A percentile compares a stretch with the other conserved stretches of the same genome.
Evolutionary conservation across 2,797 vertebrate genomes (phyloP).

Genomic region (Halcyon badia): DNA sequence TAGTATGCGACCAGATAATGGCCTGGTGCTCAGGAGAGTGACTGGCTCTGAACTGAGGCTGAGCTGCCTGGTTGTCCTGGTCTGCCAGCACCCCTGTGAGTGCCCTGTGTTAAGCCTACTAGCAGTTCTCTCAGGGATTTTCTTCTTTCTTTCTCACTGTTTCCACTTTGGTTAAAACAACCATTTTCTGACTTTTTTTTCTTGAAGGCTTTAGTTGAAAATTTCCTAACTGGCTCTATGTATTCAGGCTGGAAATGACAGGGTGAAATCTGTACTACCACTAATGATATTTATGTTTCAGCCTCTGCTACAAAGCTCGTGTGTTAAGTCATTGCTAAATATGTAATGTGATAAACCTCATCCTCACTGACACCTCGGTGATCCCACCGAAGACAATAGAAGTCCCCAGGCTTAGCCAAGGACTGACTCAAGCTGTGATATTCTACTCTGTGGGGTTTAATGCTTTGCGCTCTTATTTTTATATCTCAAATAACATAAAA

Average conservation of each 20-base stretch:
- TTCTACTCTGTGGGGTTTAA: background rate
- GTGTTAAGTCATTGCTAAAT: background rate
- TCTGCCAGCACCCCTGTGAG: rapidly evolving
- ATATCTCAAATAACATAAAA: slow-evolving; percentile 36
- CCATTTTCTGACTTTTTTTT: background rate
- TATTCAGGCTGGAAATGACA: background rate
- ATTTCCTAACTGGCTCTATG: background rate
- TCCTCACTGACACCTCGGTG: background rate
- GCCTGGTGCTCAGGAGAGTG: background rate
- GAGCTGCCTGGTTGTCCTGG: background rate
- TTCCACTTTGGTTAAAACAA: background rate
- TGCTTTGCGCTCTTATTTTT: slow-evolving; percentile 1
- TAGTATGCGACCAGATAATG: rapidly evolving
- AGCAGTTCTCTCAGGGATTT: background rate
- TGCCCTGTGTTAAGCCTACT: background rate
- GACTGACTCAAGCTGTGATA: slow-evolving; percentile 3
- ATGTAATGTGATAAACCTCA: background rate
- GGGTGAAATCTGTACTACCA: background rate
- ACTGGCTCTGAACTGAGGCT: background rate
- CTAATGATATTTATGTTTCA: background rate
- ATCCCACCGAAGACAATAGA: background rate
- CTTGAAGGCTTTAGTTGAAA: background rate
- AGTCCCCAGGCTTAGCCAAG: background rate
- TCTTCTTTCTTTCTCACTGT: background rate
- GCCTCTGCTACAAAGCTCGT: background rate